These are phyloP conservation scores for Stramonita haemastoma DNA, from an alignment of 2,888 invertebrate genomes.

Conservation along the genomic window DNA sequence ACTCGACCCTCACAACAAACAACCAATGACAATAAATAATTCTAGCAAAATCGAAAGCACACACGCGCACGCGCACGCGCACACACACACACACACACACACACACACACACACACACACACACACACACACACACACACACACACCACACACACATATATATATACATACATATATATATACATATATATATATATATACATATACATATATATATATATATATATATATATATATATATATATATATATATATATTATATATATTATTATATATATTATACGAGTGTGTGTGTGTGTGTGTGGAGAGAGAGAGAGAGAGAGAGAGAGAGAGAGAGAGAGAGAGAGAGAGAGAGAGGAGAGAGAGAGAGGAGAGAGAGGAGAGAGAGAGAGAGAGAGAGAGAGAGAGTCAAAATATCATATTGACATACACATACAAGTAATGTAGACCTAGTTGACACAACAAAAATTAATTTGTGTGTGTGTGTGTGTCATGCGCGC, in stretches of 20 bases:
- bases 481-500: too few species aligned
- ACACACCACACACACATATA: background rate
- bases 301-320: background rate
- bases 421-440: too few species aligned
- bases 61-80: background rate
- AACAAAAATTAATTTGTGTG: too few species aligned
- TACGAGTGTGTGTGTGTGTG: background rate
- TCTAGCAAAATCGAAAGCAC: too few species aligned
- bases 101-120: conserved; percentile 23
- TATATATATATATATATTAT: background rate
- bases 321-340: too few species aligned
- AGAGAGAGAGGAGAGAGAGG: too few species aligned
- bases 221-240: background rate
- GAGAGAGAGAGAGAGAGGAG: too few species aligned
- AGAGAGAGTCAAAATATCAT: too few species aligned
- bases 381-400: too few species aligned
- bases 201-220: background rate
- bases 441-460: too few species aligned
- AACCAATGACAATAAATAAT: too few species aligned
- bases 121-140: background rate
- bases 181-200: background rate
- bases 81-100: conserved; percentile 23
- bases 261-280: background rate
- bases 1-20: too few species aligned
- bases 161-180: background rate